These are phyloP conservation scores for Subacronicta megacephala DNA, from an alignment of 2,888 invertebrate genomes.

Conservation along the genomic window DNA sequence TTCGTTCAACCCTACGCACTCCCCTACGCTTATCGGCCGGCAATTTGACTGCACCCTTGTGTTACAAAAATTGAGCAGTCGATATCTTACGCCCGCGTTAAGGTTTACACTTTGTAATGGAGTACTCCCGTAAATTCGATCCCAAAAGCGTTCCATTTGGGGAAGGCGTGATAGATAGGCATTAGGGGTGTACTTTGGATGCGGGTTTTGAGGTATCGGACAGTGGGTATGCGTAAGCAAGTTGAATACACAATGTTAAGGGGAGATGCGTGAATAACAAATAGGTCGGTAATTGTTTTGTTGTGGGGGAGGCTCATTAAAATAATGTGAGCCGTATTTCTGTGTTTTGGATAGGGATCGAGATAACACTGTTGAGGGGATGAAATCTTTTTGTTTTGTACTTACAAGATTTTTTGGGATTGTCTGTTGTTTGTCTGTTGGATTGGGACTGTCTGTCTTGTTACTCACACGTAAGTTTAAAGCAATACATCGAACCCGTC, in stretches of 20 bases:
- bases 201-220: constrained; percentile 35
- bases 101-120: constrained; percentile 61
- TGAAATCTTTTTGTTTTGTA: not conserved
- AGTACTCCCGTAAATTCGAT: constrained; percentile 56
- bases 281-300: constrained; percentile 48
- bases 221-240: constrained; percentile 40
- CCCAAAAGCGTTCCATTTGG: constrained; percentile 51
- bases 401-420: too few species aligned
- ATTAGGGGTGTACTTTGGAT: constrained; percentile 46
- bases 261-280: constrained; percentile 41
- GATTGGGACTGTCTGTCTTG: too few species aligned
- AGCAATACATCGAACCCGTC: too few species aligned
- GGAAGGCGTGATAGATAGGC: constrained; percentile 53
- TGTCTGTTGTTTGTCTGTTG: too few species aligned
- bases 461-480: too few species aligned
- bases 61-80: constrained; percentile 63
- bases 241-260: constrained; percentile 38
- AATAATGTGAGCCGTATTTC: constrained; percentile 14
- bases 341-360: constrained; percentile 5
- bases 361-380: not conserved
- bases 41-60: constrained; percentile 65
- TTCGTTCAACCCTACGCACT: constrained; percentile 60
- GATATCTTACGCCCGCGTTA: constrained; percentile 54
- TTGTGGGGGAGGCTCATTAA: constrained; percentile 25
- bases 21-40: constrained; percentile 60